Evolutionary conservation across 2,113 vertebrate species (phyloP).

Genomic region (Muntiacus reevesi): DNA sequence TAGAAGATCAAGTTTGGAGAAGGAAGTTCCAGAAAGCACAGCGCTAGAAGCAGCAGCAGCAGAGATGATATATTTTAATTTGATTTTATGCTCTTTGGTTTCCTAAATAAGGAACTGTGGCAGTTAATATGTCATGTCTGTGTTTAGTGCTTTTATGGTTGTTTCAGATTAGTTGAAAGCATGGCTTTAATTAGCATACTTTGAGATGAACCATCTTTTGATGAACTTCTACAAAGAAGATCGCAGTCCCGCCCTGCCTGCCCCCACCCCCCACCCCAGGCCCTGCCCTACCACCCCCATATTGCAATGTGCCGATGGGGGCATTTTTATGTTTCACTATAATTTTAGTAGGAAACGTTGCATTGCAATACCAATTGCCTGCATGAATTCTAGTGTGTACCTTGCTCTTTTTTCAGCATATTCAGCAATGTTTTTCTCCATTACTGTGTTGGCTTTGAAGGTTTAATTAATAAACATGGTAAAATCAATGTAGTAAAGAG

Average conservation of each 20-base stretch:
- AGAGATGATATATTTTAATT: background rate
- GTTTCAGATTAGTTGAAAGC: background rate
- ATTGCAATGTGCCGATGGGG: background rate
- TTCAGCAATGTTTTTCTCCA: background rate
- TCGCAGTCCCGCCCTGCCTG: accelerated
- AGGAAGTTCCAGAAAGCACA: background rate
- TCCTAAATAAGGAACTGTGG: background rate
- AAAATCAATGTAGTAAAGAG: background rate
- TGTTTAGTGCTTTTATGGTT: background rate
- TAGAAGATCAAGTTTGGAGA: background rate
- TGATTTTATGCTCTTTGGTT: background rate
- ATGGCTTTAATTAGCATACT: background rate
- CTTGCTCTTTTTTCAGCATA: background rate
- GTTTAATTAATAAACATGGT: background rate
- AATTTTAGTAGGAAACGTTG: background rate
- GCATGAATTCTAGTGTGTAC: background rate
- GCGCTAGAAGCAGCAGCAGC: background rate
- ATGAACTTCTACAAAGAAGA: background rate
- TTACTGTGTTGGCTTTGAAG: background rate
- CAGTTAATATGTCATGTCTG: background rate
- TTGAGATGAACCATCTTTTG: background rate
- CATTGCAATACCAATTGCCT: background rate
- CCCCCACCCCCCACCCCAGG: accelerated
- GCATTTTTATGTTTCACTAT: background rate
- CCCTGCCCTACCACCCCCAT: accelerated